phyloP scores from a whole-genome alignment of 2,797 vertebrate genomes.

The Diglossa cyanea region DNA sequence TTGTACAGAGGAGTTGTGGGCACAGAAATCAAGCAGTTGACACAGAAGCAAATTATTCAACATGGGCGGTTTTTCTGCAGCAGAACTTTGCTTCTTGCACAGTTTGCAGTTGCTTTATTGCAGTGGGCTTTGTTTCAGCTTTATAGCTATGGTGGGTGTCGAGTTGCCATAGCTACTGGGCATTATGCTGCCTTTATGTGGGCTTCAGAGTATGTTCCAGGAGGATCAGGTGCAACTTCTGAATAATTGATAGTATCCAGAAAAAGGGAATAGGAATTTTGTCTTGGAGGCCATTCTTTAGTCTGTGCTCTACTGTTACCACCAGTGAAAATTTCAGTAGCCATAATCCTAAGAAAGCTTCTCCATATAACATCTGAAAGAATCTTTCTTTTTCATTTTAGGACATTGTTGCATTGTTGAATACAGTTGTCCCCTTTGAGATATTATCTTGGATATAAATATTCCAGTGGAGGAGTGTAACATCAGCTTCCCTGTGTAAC shows the following conservation, averaged over 20 bases:
- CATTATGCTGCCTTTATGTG: background rate
- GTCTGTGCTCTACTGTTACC: background rate
- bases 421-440: background rate
- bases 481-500: background rate
- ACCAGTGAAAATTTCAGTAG: background rate
- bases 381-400: background rate
- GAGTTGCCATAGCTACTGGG: constrained; percentile 14
- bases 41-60: background rate
- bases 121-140: constrained; percentile 4
- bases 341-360: background rate
- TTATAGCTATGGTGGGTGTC: background rate
- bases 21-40: background rate
- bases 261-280: background rate
- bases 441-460: background rate
- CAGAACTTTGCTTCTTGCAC: background rate
- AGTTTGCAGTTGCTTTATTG: background rate
- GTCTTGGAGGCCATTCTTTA: background rate
- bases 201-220: background rate
- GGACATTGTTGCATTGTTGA: background rate
- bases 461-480: background rate
- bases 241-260: background rate
- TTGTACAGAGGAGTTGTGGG: background rate
- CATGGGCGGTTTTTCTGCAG: background rate
- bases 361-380: background rate
- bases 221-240: background rate